Conservation (phyloP, 2,113 vertebrate species). For the Irena cyanogastra region DNA sequence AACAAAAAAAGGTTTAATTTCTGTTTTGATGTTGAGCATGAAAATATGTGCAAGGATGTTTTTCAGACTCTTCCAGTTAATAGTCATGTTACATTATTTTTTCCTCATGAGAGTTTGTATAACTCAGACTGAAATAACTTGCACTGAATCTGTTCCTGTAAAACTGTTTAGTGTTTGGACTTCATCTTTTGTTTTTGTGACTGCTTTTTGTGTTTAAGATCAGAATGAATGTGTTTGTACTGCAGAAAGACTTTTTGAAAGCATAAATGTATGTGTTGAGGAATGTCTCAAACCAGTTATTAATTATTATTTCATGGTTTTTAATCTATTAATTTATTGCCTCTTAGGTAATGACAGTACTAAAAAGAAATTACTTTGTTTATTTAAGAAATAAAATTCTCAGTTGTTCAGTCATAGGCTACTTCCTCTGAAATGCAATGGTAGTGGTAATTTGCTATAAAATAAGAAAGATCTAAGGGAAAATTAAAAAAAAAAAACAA, state of each 20-base stretch:
- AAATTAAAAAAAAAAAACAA: background rate
- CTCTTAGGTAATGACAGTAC: conserved; percentile 48
- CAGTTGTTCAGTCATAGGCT: conserved; percentile 27
- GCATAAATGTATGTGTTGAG: background rate
- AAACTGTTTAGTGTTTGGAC: background rate
- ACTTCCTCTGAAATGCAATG: conserved; percentile 41
- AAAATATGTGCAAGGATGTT: background rate
- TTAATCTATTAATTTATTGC: conserved; percentile 61
- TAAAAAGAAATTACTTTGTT: conserved; percentile 40
- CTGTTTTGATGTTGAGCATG: background rate
- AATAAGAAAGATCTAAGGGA: background rate
- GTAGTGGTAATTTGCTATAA: conserved; percentile 20
- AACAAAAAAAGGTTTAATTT: background rate
- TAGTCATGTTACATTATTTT: background rate
- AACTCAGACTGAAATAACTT: background rate
- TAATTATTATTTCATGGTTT: conserved; percentile 11
- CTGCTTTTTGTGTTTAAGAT: background rate
- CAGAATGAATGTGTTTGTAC: background rate
- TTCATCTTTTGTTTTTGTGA: background rate
- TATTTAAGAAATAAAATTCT: conserved; percentile 50
- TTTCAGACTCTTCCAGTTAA: background rate
- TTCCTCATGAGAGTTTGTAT: background rate
- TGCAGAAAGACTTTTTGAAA: background rate
- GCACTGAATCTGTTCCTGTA: background rate
- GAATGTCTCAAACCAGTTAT: background rate